phyloP scores from a whole-genome alignment of 2,888 invertebrate genomes.

The Dasypogon diadema region DNA sequence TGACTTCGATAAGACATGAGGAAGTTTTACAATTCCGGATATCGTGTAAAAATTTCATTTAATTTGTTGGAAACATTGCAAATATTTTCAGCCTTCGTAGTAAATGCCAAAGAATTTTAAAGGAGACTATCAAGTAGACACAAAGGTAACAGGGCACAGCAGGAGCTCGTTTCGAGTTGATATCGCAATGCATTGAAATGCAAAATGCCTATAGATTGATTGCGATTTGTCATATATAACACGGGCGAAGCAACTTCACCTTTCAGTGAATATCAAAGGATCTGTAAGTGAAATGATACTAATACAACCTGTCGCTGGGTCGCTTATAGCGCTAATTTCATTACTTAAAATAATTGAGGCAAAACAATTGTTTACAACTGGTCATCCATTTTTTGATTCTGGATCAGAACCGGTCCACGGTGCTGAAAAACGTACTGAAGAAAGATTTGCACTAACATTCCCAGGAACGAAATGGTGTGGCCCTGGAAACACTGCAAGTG shows the following conservation, averaged over 20 bases:
- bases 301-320: background rate
- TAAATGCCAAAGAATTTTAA: too few relatives aligned
- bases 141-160: too few relatives aligned
- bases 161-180: too few relatives aligned
- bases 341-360: constrained; percentile 61
- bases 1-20: too few relatives aligned
- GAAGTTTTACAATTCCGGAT: too few relatives aligned
- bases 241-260: background rate
- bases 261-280: background rate
- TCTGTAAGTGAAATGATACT: background rate
- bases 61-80: too few relatives aligned
- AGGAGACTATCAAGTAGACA: too few relatives aligned
- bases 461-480: constrained; percentile 92
- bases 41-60: too few relatives aligned
- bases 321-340: background rate
- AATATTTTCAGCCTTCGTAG: too few relatives aligned
- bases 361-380: background rate
- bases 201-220: too few relatives aligned
- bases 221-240: background rate
- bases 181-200: too few relatives aligned
- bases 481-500: constrained; percentile 80
- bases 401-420: background rate
- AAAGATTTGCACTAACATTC: constrained; percentile 8
- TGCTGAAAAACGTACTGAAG: background rate
- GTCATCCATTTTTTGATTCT: constrained; percentile 8